Percentiles rank a stretch among this genome's conserved stretches.
These are phyloP conservation scores for Encarsia formosa DNA, from an alignment of 2,888 invertebrate genomes.

Conservation along the genomic window DNA sequence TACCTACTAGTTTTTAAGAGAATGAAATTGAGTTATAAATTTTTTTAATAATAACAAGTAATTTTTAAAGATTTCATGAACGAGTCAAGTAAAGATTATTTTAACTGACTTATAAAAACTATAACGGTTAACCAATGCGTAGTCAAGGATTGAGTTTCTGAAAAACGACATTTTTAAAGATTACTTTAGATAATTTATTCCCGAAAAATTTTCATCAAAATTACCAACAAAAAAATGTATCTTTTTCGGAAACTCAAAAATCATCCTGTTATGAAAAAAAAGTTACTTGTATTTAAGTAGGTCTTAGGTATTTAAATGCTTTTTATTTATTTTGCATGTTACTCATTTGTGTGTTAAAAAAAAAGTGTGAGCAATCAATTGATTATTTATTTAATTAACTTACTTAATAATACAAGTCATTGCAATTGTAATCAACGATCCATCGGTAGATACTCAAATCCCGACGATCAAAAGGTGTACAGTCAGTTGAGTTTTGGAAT, in stretches of 20 bases:
- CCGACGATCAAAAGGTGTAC: conserved; percentile 14
- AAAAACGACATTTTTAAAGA: conserved; percentile 15
- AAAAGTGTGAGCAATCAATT: conserved; percentile 11
- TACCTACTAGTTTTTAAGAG: too few relatives aligned
- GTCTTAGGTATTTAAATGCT: conserved; percentile 12
- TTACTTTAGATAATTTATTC: neutral
- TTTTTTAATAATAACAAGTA: too few relatives aligned
- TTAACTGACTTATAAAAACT: too few relatives aligned
- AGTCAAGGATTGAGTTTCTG: conserved; percentile 15
- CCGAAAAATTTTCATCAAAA: neutral
- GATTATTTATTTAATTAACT: neutral
- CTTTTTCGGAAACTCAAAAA: conserved; percentile 17
- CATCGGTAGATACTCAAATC: conserved; percentile 4
- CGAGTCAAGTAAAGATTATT: too few relatives aligned
- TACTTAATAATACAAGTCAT: conserved; percentile 22
- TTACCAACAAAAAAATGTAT: conserved; percentile 6
- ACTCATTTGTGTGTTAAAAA: conserved; percentile 22
- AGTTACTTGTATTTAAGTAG: conserved; percentile 8
- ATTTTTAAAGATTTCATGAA: too few relatives aligned
- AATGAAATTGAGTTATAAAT: too few relatives aligned
- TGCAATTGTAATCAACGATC: conserved; percentile 15
- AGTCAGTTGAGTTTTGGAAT: conserved; percentile 13
- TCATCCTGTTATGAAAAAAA: conserved; percentile 3
- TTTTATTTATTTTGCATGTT: conserved; percentile 20
- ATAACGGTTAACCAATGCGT: too few relatives aligned